A percentile compares a stretch with the other conserved stretches of the same genome.
phyloP scores from a whole-genome alignment of 1,140 invertebrate species.

The Daktulosphaira vitifoliae region DNA sequence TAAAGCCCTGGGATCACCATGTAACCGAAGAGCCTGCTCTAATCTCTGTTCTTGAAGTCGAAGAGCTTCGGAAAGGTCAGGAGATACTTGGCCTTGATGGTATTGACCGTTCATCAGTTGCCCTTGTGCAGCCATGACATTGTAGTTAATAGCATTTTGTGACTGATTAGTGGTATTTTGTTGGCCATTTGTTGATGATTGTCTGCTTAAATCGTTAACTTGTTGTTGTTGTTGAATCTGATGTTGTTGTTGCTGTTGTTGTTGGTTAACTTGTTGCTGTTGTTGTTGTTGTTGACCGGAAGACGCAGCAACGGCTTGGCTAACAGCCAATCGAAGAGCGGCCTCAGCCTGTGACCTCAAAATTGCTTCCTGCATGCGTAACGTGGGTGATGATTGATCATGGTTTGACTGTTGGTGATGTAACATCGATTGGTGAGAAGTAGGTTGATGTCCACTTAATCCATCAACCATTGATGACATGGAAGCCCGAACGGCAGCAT shows the following conservation, averaged over 20 bases:
- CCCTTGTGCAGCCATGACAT: constrained; percentile 28
- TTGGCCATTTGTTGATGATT: constrained; percentile 40
- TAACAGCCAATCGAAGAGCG: constrained; percentile 66
- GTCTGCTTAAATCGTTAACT: constrained; percentile 42
- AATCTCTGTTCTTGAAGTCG: constrained; percentile 69
- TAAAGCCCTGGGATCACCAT: constrained; percentile 55
- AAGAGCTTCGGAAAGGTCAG: constrained; percentile 59
- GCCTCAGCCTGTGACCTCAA: constrained; percentile 73
- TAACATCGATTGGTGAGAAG: constrained; percentile 44
- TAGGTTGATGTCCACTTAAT: constrained; percentile 45
- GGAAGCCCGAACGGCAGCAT: constrained; percentile 45
- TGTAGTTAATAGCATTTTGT: constrained; percentile 23
- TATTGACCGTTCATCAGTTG: constrained; percentile 36
- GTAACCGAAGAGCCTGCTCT: constrained; percentile 69
- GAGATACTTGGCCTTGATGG: constrained; percentile 47
- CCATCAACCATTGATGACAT: constrained; percentile 42
- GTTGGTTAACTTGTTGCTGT: constrained; percentile 40
- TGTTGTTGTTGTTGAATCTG: constrained; percentile 42
- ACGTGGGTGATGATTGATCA: constrained; percentile 52
- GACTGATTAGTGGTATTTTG: not conserved
- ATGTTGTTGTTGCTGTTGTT: constrained; percentile 42
- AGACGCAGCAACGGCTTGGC: constrained; percentile 48
- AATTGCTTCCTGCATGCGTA: constrained; percentile 68
- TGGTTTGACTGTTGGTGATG: constrained; percentile 40
- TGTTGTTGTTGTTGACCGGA: constrained; percentile 40